Conservation (phyloP, 2,888 invertebrate species). For the Nomada hirtipes region DNA sequence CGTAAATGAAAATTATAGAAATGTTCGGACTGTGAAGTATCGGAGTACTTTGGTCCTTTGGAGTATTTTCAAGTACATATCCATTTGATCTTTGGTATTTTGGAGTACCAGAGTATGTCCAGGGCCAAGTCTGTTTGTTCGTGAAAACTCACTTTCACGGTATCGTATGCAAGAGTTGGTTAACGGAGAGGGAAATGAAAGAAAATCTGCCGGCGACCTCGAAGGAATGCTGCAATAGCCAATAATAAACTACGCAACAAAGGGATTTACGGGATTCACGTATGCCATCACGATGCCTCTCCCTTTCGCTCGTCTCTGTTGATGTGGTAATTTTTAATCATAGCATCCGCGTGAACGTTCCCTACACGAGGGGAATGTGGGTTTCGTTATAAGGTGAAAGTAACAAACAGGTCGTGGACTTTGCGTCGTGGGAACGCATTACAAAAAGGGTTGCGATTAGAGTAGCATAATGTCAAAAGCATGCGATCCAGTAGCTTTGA, state of each 20-base stretch:
- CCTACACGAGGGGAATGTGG: conserved; percentile 23
- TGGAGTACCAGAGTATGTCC: background rate
- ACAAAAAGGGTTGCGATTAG: conserved; percentile 33
- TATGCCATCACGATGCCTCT: conserved; percentile 35
- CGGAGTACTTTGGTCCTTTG: background rate
- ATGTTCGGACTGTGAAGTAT: no score
- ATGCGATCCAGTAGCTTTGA: background rate
- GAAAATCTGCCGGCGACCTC: conserved; percentile 17
- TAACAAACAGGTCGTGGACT: conserved; percentile 36
- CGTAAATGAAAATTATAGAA: no score
- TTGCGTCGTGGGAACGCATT: conserved; percentile 29
- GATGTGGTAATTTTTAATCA: conserved; percentile 50
- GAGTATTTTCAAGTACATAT: background rate
- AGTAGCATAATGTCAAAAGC: background rate
- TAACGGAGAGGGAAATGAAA: background rate
- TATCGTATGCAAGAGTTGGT: background rate
- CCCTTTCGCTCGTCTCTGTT: conserved; percentile 35
- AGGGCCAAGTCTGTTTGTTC: background rate
- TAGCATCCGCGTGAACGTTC: conserved; percentile 22
- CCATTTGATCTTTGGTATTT: background rate
- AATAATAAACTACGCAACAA: conserved; percentile 30
- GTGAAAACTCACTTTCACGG: background rate
- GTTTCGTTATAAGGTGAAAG: conserved; percentile 44
- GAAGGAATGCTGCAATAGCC: conserved; percentile 28
- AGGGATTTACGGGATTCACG: conserved; percentile 32